Conservation (phyloP, 2,113 vertebrate genomes). For the Poecilia latipinna region DNA sequence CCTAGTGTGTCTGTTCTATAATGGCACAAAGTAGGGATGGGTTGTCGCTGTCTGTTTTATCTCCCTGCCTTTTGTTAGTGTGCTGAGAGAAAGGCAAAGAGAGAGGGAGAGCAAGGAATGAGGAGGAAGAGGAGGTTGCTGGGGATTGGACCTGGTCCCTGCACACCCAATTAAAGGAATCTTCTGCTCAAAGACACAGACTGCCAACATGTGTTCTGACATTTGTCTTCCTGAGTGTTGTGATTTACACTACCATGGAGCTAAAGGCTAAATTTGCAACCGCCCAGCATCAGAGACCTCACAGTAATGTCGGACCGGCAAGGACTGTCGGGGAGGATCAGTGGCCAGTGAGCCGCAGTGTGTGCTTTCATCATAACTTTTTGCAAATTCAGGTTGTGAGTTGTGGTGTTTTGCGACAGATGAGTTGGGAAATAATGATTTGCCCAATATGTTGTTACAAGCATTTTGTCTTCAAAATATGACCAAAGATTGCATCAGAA, state of each 20-base stretch:
- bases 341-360: slow-evolving; percentile 40
- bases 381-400: slow-evolving; percentile 22
- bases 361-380: slow-evolving; percentile 59
- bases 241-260: slow-evolving; percentile 80
- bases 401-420: slow-evolving; percentile 37
- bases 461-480: background rate
- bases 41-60: slow-evolving; percentile 83
- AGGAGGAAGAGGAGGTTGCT: slow-evolving; percentile 72
- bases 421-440: slow-evolving; percentile 41
- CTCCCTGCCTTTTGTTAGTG: slow-evolving; percentile 83
- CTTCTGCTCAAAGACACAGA: slow-evolving; percentile 81
- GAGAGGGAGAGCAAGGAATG: slow-evolving; percentile 69
- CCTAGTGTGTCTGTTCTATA: slow-evolving; percentile 82
- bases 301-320: slow-evolving; percentile 61
- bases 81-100: slow-evolving; percentile 76
- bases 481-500: background rate
- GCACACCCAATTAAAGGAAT: slow-evolving; percentile 87
- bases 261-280: slow-evolving; percentile 85
- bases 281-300: slow-evolving; percentile 75
- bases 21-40: slow-evolving; percentile 82
- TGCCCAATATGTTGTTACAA: background rate
- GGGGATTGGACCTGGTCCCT: slow-evolving; percentile 83
- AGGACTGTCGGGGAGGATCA: slow-evolving; percentile 70
- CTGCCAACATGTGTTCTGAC: slow-evolving; percentile 85
- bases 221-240: slow-evolving; percentile 85